Evolutionary conservation across 1,140 invertebrate species (phyloP).

Genomic region (Drosophila setifemur): DNA sequence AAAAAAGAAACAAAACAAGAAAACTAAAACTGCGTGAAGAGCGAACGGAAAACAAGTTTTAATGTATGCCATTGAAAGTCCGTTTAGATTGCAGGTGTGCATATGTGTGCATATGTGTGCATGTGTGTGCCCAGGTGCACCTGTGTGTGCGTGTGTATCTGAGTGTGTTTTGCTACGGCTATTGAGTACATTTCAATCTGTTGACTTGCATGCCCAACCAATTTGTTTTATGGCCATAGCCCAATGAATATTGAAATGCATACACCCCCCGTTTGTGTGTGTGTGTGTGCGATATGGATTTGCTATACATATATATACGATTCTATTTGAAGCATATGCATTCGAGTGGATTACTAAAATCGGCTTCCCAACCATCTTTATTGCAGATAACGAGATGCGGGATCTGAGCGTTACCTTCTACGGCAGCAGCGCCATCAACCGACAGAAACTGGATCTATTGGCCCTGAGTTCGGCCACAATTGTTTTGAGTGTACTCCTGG

Average conservation of each 20-base stretch:
- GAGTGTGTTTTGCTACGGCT: background rate
- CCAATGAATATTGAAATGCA: slow-evolving; percentile 40
- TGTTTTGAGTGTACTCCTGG: slow-evolving; percentile 52
- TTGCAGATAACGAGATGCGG: slow-evolving; percentile 80
- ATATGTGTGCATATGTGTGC: background rate
- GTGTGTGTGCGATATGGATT: slow-evolving; percentile 7
- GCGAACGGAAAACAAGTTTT: slow-evolving; percentile 10
- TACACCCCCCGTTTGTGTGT: too few relatives aligned
- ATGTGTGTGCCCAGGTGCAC: too few relatives aligned
- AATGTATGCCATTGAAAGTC: slow-evolving; percentile 30
- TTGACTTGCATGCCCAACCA: slow-evolving; percentile 42
- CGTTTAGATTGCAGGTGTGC: slow-evolving; percentile 14
- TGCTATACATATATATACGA: slow-evolving; percentile 4
- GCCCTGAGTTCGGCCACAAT: slow-evolving; percentile 56
- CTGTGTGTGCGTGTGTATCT: background rate
- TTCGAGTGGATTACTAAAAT: slow-evolving; percentile 15
- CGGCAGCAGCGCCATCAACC: slow-evolving; percentile 66
- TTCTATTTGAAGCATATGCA: background rate
- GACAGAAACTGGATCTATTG: slow-evolving; percentile 62
- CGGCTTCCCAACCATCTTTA: slow-evolving; percentile 17
- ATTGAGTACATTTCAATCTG: slow-evolving; percentile 35
- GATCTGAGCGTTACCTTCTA: slow-evolving; percentile 82
- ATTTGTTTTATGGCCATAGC: slow-evolving; percentile 39
- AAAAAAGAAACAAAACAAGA: background rate
- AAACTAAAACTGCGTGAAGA: background rate